Evolutionary conservation across 1,140 invertebrate genomes (phyloP).

Genomic region (Apis florea): DNA sequence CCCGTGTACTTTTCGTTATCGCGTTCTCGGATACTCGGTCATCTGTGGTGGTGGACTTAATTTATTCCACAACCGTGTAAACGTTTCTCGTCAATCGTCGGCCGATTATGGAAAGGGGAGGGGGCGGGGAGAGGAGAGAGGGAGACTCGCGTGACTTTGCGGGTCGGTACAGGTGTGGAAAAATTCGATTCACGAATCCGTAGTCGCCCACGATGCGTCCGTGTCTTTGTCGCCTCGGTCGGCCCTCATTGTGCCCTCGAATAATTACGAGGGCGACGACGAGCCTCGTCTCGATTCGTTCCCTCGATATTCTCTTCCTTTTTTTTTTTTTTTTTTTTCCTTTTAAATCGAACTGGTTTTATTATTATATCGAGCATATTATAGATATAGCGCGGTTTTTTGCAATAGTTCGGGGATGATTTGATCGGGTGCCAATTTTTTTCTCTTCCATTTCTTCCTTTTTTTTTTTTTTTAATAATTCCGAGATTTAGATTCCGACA

Average conservation of each 20-base stretch:
- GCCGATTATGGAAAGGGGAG: slow-evolving; percentile 3
- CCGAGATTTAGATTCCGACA: too few species aligned
- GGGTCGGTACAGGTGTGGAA: slow-evolving; percentile 17
- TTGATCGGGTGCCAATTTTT: too few species aligned
- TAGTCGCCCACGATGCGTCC: neutral
- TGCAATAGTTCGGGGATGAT: too few species aligned
- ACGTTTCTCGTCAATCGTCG: slow-evolving; percentile 5
- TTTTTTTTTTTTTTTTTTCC: too few species aligned
- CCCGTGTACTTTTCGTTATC: neutral
- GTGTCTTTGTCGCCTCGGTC: neutral
- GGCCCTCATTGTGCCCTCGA: neutral
- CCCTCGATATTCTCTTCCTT: neutral
- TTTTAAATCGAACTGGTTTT: neutral
- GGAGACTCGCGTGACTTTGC: slow-evolving; percentile 25
- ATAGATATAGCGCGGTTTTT: too few species aligned
- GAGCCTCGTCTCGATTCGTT: neutral
- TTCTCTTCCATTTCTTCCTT: too few species aligned
- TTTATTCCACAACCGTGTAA: slow-evolving; percentile 7
- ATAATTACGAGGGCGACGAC: slow-evolving; percentile 10
- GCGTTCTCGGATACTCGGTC: neutral
- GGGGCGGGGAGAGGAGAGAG: neutral
- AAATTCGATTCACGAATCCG: slow-evolving; percentile 42
- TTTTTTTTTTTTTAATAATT: too few species aligned
- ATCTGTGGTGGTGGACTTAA: slow-evolving; percentile 8
- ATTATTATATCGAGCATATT: too few species aligned